A percentile compares a stretch with the other conserved stretches of the same genome.
These are phyloP conservation scores for Sula dactylatra DNA, from an alignment of 2,113 vertebrate species.

Conservation along the genomic window DNA sequence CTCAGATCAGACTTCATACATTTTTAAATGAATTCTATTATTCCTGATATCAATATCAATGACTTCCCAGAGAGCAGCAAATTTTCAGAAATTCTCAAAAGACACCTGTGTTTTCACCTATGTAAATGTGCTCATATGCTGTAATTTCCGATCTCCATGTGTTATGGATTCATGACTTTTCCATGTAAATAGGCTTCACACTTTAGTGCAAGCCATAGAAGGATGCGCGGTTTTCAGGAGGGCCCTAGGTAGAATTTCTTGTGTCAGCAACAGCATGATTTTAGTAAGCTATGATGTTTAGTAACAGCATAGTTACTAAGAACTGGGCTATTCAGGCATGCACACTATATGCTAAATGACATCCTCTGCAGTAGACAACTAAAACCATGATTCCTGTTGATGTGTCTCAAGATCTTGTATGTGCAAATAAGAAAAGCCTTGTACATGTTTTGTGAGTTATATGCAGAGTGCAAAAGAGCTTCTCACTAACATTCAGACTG, in stretches of 20 bases:
- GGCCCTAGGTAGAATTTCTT: neutral
- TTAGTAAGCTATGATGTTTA: no score
- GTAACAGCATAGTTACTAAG: neutral
- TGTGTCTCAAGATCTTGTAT: neutral
- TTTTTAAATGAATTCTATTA: neutral
- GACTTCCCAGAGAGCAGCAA: neutral
- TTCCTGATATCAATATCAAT: neutral
- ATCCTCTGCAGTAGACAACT: neutral
- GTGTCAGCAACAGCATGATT: neutral
- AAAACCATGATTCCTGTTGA: accelerated
- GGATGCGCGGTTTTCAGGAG: neutral
- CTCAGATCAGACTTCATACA: neutral
- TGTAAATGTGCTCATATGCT: neutral
- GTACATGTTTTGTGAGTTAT: neutral
- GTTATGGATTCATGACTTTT: neutral
- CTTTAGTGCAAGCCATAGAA: neutral
- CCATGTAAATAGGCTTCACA: neutral
- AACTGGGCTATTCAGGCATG: neutral
- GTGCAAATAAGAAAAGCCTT: neutral
- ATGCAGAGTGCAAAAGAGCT: neutral
- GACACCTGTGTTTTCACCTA: neutral
- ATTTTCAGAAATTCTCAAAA: neutral
- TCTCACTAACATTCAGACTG: neutral
- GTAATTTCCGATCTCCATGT: neutral
- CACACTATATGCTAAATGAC: neutral